A percentile compares a stretch with the other conserved stretches of the same genome.
phyloP scores from a whole-genome alignment of 2,113 vertebrate species.

The Heterocephalus glaber region DNA sequence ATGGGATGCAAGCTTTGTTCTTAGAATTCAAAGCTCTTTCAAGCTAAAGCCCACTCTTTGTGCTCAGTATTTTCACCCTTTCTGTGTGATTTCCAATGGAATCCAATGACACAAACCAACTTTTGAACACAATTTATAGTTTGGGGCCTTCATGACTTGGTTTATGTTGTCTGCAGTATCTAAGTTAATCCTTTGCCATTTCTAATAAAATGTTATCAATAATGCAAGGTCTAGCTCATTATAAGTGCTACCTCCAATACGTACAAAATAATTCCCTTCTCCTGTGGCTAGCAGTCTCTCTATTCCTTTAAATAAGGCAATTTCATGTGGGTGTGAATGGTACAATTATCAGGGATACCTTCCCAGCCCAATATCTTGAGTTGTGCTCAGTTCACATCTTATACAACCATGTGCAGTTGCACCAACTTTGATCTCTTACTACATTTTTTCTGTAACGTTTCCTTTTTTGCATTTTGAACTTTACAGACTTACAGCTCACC shows the following conservation, averaged over 20 bases:
- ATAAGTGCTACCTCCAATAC: not conserved
- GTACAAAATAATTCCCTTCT: not conserved
- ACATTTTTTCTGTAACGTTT: not conserved
- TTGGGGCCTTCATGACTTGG: not conserved
- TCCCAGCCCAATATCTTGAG: not conserved
- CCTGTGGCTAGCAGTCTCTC: not conserved
- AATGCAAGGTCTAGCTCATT: not conserved
- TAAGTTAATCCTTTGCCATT: not conserved
- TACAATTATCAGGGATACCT: not conserved
- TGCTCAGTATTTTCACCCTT: not conserved
- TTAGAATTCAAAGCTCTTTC: not conserved
- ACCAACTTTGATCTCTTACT: not conserved
- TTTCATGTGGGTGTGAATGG: not conserved
- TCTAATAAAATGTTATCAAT: not conserved
- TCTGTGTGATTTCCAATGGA: not conserved
- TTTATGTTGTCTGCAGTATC: not conserved
- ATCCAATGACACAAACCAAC: not conserved
- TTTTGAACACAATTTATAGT: not conserved
- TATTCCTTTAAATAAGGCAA: not conserved
- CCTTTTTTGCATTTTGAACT: constrained; percentile 1
- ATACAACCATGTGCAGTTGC: not conserved
- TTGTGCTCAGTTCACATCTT: not conserved
- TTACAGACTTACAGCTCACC: not conserved
- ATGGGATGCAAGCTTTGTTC: not conserved
- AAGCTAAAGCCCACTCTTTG: not conserved